Conservation (phyloP, 2,888 invertebrate genomes). For the Abrostola tripartita region DNA sequence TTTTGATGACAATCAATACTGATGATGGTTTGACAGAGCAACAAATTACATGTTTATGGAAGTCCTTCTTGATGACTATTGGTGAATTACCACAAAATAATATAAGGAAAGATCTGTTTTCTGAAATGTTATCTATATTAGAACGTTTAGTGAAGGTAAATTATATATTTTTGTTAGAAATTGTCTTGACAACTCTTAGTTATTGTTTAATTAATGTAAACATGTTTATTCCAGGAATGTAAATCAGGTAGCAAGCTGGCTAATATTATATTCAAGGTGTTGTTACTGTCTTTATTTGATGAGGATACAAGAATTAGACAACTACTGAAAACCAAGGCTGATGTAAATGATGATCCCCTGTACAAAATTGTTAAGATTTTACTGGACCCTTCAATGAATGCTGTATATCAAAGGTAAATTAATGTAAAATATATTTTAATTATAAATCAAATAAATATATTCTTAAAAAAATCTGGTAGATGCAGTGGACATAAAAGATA, state of each 20-base stretch:
- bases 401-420: conserved; percentile 63
- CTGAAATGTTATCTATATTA: conserved; percentile 66
- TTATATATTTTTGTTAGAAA: not conserved
- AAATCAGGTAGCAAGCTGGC: conserved; percentile 45
- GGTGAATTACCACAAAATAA: conserved; percentile 71
- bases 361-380: conserved; percentile 60
- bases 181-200: not conserved
- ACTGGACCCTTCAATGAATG: conserved; percentile 53
- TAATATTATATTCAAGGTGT: conserved; percentile 60
- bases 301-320: conserved; percentile 55
- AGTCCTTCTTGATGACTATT: conserved; percentile 69
- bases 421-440: too few species aligned
- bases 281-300: conserved; percentile 64
- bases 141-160: conserved; percentile 68
- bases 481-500: too few species aligned
- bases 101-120: conserved; percentile 69
- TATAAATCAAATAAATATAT: too few species aligned
- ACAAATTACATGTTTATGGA: conserved; percentile 76
- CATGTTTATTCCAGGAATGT: conserved; percentile 51
- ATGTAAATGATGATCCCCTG: conserved; percentile 55
- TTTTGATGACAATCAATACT: conserved; percentile 58
- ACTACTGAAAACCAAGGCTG: conserved; percentile 56
- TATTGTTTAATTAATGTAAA: not conserved
- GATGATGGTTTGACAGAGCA: conserved; percentile 52
- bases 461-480: too few species aligned